phyloP scores from a whole-genome alignment of 2,113 vertebrate species.

The Pachyramphus minor region DNA sequence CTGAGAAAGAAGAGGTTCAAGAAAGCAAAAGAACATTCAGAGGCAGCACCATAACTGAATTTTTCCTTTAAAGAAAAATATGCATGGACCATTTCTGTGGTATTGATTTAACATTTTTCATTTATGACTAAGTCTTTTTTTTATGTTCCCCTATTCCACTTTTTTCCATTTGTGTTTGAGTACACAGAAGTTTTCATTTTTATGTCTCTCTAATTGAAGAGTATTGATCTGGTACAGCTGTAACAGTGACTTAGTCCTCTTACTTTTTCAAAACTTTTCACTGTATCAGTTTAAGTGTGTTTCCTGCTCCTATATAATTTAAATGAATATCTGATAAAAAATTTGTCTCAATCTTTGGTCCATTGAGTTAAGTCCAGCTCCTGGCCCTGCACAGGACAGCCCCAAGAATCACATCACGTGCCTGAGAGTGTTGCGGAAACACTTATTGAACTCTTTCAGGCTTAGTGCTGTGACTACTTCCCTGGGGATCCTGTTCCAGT shows the following conservation, averaged over 20 bases:
- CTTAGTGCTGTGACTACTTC: not conserved
- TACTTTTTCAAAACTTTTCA: not conserved
- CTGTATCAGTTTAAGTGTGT: not conserved
- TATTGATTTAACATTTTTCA: not conserved
- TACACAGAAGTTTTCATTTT: not conserved
- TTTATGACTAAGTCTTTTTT: not conserved
- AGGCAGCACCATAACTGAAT: fast-evolving
- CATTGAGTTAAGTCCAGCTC: not conserved
- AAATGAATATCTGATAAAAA: not conserved
- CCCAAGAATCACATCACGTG: not conserved
- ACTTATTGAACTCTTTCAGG: not conserved
- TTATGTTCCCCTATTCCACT: not conserved
- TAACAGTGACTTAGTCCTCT: not conserved
- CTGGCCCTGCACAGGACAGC: not conserved
- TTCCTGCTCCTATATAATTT: not conserved
- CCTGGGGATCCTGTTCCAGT: not conserved
- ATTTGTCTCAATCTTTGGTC: not conserved
- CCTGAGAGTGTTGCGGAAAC: not conserved
- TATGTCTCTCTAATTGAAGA: not conserved
- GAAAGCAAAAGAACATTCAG: not conserved
- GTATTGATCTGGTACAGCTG: not conserved
- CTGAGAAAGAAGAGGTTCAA: not conserved
- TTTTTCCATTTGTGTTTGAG: not conserved
- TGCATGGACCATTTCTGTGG: not conserved
- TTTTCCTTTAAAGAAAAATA: not conserved